phyloP scores from a whole-genome alignment of 1,140 invertebrate genomes.

The Meloidogyne hapla region DNA sequence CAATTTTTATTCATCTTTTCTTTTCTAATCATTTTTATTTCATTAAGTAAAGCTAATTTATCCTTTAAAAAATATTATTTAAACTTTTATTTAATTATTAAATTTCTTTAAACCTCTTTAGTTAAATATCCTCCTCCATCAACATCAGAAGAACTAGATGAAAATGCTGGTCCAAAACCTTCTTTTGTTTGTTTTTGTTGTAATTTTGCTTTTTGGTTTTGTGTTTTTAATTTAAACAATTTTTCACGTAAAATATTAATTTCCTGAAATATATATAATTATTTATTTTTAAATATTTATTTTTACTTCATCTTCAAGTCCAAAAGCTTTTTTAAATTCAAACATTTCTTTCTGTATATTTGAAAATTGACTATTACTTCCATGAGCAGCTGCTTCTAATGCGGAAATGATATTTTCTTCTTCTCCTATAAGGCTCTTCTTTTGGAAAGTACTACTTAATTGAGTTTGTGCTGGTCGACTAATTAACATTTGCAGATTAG shows the following conservation, averaged over 20 bases:
- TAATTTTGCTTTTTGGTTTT: background rate
- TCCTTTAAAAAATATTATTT: conserved; percentile 8
- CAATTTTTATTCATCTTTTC: background rate
- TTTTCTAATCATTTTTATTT: conserved; percentile 16
- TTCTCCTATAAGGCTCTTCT: background rate
- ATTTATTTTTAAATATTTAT: background rate
- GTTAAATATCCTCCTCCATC: conserved; percentile 1
- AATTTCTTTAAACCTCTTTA: background rate
- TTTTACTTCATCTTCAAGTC: conserved; percentile 14
- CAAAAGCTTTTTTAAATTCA: conserved; percentile 23
- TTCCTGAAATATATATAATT: background rate
- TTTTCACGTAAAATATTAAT: background rate
- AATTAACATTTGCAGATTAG: background rate
- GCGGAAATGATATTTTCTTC: conserved; percentile 5
- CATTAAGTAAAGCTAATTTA: conserved; percentile 2
- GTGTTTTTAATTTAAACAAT: background rate
- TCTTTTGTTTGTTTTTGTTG: background rate
- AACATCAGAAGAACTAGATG: background rate
- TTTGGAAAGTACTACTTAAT: conserved; percentile 31
- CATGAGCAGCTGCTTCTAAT: background rate
- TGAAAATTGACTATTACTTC: background rate
- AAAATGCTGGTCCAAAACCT: background rate
- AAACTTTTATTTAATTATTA: background rate
- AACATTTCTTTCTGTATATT: conserved; percentile 3
- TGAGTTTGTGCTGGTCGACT: conserved; percentile 27